Evolutionary conservation across 92 coral and sea anemone genomes (phyloP), one percentile per base, ranked within the genome.

Genomic region (Actinernus sp.): DNA sequence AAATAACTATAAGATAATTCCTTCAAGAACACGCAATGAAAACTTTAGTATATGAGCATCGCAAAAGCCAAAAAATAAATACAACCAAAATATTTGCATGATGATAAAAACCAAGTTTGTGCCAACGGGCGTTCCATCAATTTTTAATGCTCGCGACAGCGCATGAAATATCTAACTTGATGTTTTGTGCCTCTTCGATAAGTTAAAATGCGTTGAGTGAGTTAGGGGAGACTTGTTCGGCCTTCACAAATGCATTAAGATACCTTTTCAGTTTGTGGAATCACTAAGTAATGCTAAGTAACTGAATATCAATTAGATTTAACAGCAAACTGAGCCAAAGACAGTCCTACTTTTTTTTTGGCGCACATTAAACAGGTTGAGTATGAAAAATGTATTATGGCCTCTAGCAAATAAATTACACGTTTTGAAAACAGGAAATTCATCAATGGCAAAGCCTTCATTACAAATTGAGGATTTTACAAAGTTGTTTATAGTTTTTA

Each of bases 401-500:
- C 41, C 41, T 34, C 41, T 6, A 34, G 41, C 41, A 14, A 45
- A 45, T n/a, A n/a, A n/a, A n/a, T n/a, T n/a, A n/a, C 52, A 17
- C 52, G 22, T 45, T 45, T 9, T 7, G 19, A 45, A 45, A 45
- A 45, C 52, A 45, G 52, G 52, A 45, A 45, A 17, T 23, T 6
- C 21, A 7, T 45, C 52, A 9, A 17, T 9, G 19, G 21, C 19
- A 45, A 45, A 45, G n/a, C n/a, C 52, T 45, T 45, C 52, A 45
- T 45, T 45, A 9, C 22, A 4, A 45, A 45, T 9, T 45, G 10
- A 45, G 52, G 10, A 9, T 45, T 45, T 45, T 6, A 45, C 52
- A 45, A 45, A 45, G 8, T 45, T 45, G 52, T 45, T 45, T 45
- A 45, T 45, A 45, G 52, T 45, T 45, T 45, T 45, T 45, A 45